Evolutionary conservation across 2,113 vertebrate species (phyloP).

Genomic region (Propithecus coquereli): DNA sequence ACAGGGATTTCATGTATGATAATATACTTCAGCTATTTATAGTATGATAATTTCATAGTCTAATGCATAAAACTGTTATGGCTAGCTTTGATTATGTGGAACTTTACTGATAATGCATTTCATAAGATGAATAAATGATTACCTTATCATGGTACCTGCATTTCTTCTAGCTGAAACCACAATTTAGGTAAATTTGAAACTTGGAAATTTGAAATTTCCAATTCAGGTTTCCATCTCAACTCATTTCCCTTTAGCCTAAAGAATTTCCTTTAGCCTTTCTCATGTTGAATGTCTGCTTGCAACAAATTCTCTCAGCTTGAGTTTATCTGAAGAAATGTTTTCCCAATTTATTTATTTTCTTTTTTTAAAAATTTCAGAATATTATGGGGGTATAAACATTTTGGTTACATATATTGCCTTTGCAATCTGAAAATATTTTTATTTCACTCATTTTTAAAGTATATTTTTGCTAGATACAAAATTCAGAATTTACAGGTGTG

Average conservation of each 20-base stretch:
- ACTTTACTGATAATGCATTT: conserved; percentile 40
- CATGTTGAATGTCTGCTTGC: not conserved
- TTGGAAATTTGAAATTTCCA: not conserved
- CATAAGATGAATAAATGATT: conserved; percentile 50
- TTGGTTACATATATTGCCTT: too few species aligned
- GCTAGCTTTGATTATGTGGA: conserved; percentile 60
- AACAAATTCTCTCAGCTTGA: not conserved
- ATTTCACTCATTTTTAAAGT: conserved; percentile 35
- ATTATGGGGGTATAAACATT: too few species aligned
- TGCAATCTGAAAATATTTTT: conserved; percentile 7
- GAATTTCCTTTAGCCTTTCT: not conserved
- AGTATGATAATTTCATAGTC: conserved; percentile 65
- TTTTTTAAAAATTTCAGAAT: too few species aligned
- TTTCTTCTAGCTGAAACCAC: conserved; percentile 11
- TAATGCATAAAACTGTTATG: conserved; percentile 55
- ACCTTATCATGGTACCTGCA: not conserved
- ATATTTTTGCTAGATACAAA: conserved; percentile 32
- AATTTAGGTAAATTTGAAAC: conserved; percentile 35
- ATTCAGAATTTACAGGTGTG: not conserved
- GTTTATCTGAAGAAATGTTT: conserved; percentile 11
- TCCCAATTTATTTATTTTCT: too few species aligned
- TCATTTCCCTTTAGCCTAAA: not conserved
- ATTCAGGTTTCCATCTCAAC: not conserved
- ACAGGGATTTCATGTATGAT: conserved; percentile 50
- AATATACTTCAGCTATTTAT: conserved; percentile 59